Evolutionary conservation across 2,888 invertebrate genomes (phyloP), one percentile per base, ranked within the genome.

Genomic region (Eilema caniola): DNA sequence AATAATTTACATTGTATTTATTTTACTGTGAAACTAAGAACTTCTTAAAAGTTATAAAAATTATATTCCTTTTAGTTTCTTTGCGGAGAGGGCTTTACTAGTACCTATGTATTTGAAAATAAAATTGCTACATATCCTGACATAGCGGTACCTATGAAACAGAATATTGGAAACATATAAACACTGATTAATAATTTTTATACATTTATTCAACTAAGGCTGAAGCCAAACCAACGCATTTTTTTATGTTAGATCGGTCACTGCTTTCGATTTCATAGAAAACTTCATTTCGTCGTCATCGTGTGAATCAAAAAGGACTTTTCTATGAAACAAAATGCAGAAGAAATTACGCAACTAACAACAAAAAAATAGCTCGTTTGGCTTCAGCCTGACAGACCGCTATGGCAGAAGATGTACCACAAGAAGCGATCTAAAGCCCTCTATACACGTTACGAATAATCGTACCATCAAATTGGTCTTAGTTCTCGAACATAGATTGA

Each of bases 1-100:
- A 93, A 92, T 82, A 94, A 93, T 92, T 93, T 94, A 94, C 93
- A 94, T 90, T 89, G 90, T 88, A 90, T 92, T 91, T 87, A 90
- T 89, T 81, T 92, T 90, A 91, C 90, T 93, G 93, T 93, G 93
- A 92, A 94, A 94, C 93, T 92, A 93, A 94, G 89, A 91, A 92
- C 88, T 91, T 90, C 88, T 92, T 93, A 93, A 86, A 88, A 91
- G 91, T 92, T 89, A 92, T 91, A 88, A 87, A 93, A 83, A 83
- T 83, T 83, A 82, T 81, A 83, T 83, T 81, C 78, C 73, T 73
- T 72, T 81, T 80, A 80, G 76, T 77, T 77, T 83, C 76, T 70
- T 76, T 81, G 87, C 88, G 89, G 83, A 83, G 80, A 90, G 89
- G 91, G 90, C 89, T 91, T 92, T 88, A 90, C 83, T 76, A 77